Evolutionary conservation across 2,113 vertebrate species (phyloP).

Genomic region (Pluvianellus socialis): DNA sequence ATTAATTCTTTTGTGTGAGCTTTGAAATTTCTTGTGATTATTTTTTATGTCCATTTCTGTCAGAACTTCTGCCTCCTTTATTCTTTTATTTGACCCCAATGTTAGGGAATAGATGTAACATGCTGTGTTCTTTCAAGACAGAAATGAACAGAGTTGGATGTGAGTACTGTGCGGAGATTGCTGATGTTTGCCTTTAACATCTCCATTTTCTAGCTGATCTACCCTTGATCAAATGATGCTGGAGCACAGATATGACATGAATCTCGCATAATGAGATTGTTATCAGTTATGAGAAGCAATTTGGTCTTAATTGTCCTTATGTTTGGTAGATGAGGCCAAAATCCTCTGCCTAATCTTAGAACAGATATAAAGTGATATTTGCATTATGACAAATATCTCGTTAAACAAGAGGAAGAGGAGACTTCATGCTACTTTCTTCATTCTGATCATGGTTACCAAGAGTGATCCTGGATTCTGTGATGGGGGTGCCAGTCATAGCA

Average conservation of each 20-base stretch:
- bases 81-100: background rate
- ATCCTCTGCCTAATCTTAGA: background rate
- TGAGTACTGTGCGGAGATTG: background rate
- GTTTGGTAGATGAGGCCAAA: background rate
- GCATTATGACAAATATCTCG: background rate
- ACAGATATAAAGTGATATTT: background rate
- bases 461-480: background rate
- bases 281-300: background rate
- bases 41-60: background rate
- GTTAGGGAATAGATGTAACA: background rate
- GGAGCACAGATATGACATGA: background rate
- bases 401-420: background rate
- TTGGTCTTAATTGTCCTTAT: background rate
- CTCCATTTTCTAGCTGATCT: background rate
- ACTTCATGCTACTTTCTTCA: background rate
- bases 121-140: background rate
- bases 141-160: background rate
- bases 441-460: background rate
- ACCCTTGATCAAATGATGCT: background rate
- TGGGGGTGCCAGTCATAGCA: background rate
- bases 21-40: background rate
- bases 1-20: background rate
- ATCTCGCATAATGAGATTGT: background rate
- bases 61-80: background rate
- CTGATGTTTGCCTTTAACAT: background rate